A percentile compares a stretch with the other conserved stretches of the same genome.
Conservation (phyloP, 2,888 invertebrate species). For the Caenorhabditis becei region DNA sequence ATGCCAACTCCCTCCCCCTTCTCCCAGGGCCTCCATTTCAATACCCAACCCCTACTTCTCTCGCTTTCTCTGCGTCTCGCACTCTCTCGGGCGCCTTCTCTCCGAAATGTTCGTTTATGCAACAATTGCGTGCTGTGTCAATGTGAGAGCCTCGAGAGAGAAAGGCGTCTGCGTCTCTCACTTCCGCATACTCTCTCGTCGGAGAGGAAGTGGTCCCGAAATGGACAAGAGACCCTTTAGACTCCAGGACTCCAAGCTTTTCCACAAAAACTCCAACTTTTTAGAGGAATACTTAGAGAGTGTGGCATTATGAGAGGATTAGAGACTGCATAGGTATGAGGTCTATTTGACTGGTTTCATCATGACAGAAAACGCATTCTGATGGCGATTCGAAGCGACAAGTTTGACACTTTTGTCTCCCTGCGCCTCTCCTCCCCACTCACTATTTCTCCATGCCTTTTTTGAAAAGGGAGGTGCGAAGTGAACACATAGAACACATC, state of each 20-base stretch:
- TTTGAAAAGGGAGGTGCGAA: background rate
- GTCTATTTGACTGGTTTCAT: constrained; percentile 30
- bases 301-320: background rate
- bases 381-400: constrained; percentile 35
- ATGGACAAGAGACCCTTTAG: background rate
- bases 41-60: constrained; percentile 7
- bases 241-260: background rate
- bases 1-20: constrained; percentile 13
- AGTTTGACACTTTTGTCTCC: constrained; percentile 30
- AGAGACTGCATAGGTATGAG: constrained; percentile 13
- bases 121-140: constrained; percentile 49
- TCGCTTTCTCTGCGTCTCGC: constrained; percentile 21
- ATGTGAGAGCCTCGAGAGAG: constrained; percentile 13
- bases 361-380: constrained; percentile 19
- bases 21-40: no score
- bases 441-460: background rate
- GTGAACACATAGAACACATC: background rate
- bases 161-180: background rate
- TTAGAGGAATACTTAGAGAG: background rate
- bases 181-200: background rate
- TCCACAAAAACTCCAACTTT: background rate
- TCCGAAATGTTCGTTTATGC: constrained; percentile 50
- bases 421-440: background rate
- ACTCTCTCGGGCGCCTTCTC: constrained; percentile 12
- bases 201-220: background rate